Conservation (phyloP, 2,797 vertebrate genomes). For the Etheostoma nigrum region DNA sequence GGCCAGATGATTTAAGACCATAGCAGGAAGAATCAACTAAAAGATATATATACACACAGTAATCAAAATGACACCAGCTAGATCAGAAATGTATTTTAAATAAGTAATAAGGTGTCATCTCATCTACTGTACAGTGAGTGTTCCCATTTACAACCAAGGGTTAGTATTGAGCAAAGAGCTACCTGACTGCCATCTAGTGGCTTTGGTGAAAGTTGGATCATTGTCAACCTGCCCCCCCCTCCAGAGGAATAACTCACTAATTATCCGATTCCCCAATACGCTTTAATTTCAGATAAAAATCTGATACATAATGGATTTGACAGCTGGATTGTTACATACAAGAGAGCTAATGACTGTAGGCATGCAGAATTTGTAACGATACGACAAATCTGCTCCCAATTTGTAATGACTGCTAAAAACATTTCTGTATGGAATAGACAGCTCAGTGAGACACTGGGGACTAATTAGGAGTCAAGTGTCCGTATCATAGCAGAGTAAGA, state of each 20-base stretch:
- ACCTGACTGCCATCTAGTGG: slow-evolving; percentile 65
- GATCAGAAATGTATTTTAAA: too few species aligned
- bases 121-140: neutral
- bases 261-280: neutral
- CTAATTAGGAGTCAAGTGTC: neutral
- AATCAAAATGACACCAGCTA: too few species aligned
- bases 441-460: neutral
- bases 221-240: neutral
- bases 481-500: neutral
- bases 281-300: neutral
- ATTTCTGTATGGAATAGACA: neutral
- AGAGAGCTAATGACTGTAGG: neutral
- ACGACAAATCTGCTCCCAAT: neutral
- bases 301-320: neutral
- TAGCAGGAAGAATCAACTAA: too few species aligned
- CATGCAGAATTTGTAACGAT: neutral
- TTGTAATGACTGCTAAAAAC: neutral
- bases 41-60: too few species aligned
- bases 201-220: neutral
- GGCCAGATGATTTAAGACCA: too few species aligned
- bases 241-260: neutral
- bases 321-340: neutral
- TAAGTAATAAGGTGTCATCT: neutral
- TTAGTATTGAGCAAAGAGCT: neutral
- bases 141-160: neutral